Percentiles rank a stretch among this genome's conserved stretches.
These are phyloP conservation scores for Condylostylus longicornis DNA, from an alignment of 1,140 invertebrate genomes.

Conservation along the genomic window DNA sequence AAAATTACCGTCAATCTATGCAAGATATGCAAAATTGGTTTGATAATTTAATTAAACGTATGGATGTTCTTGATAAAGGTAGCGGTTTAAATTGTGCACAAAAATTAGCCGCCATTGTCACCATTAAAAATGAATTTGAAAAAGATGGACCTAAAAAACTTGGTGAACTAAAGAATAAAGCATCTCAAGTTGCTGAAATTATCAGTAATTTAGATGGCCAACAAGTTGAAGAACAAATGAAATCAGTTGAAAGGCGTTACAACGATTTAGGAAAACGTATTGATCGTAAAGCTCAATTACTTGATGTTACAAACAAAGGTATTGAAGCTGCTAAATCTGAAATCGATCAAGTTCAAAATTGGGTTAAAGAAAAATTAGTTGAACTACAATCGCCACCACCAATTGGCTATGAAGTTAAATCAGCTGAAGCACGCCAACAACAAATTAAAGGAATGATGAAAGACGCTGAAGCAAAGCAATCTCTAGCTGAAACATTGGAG, in stretches of 20 bases:
- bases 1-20: slow-evolving; percentile 58
- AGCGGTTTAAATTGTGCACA: slow-evolving; percentile 65
- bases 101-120: slow-evolving; percentile 54
- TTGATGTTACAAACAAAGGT: slow-evolving; percentile 65
- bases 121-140: slow-evolving; percentile 53
- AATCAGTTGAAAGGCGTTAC: slow-evolving; percentile 65
- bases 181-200: slow-evolving; percentile 54
- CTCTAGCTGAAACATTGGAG: slow-evolving; percentile 63
- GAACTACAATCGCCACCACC: slow-evolving; percentile 48
- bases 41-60: slow-evolving; percentile 57
- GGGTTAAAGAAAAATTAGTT: slow-evolving; percentile 61
- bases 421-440: slow-evolving; percentile 54
- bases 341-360: slow-evolving; percentile 58
- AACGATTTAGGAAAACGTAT: slow-evolving; percentile 70
- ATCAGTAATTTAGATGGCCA: slow-evolving; percentile 76
- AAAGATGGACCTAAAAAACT: slow-evolving; percentile 48
- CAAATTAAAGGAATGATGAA: slow-evolving; percentile 57
- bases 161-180: slow-evolving; percentile 49
- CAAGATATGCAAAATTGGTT: slow-evolving; percentile 65
- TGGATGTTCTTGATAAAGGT: slow-evolving; percentile 67
- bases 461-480: slow-evolving; percentile 70
- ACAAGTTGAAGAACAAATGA: slow-evolving; percentile 78
- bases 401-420: slow-evolving; percentile 58
- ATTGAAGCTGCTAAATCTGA: slow-evolving; percentile 59
- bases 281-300: slow-evolving; percentile 62